Evolutionary conservation across 2,888 invertebrate genomes (phyloP).

Genomic region (Cosmopolites sordidus): DNA sequence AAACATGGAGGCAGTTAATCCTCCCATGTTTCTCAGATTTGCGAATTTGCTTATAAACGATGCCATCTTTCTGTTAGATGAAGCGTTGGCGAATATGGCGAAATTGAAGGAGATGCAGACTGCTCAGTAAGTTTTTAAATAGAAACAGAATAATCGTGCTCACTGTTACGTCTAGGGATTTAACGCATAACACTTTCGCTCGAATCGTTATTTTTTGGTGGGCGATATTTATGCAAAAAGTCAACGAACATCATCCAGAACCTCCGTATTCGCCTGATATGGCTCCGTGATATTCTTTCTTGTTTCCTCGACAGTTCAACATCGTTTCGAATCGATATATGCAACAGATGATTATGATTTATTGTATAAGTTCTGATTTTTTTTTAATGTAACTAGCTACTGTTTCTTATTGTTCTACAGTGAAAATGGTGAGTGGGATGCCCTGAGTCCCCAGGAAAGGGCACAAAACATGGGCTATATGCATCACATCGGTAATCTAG

Average conservation of each 20-base stretch:
- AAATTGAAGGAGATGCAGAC: conserved; percentile 79
- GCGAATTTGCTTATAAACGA: conserved; percentile 96
- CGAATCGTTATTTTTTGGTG: not conserved
- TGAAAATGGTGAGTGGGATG: conserved; percentile 71
- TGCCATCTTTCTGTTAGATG: conserved; percentile 91
- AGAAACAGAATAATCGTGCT: not conserved
- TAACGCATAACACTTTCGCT: not conserved
- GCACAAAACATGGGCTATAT: conserved; percentile 69
- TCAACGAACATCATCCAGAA: too few species aligned
- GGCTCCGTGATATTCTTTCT: too few species aligned
- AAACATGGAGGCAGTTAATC: conserved; percentile 85
- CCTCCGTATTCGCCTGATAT: too few species aligned
- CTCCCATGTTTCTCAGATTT: conserved; percentile 90
- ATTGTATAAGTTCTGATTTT: too few species aligned
- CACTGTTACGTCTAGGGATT: not conserved
- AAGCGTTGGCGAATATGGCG: conserved; percentile 84
- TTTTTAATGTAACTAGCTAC: too few species aligned
- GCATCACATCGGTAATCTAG: conserved; percentile 75
- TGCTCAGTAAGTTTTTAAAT: conserved; percentile 61
- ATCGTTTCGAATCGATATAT: too few species aligned
- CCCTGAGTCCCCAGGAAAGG: conserved; percentile 65
- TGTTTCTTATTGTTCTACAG: too few species aligned
- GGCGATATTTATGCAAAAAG: too few species aligned
- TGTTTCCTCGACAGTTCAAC: too few species aligned
- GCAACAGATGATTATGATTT: too few species aligned